Evolutionary conservation across 2,888 invertebrate genomes (phyloP).

Genomic region (Pandemis cinnamomeana): DNA sequence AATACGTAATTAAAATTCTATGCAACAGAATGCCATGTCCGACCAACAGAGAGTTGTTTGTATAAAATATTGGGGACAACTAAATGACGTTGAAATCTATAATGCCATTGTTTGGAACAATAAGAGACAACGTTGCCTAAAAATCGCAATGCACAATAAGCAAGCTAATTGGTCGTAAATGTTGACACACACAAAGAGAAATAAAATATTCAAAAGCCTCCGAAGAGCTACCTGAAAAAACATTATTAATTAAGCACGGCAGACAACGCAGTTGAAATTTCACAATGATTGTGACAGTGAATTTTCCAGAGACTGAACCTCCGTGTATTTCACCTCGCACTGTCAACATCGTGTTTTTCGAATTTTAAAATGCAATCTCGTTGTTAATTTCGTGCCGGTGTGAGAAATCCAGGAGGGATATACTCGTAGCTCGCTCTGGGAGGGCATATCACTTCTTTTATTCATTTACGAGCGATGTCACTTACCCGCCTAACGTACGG

Average conservation of each 20-base stretch:
- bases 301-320: constrained; percentile 17
- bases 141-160: background rate
- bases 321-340: constrained; percentile 18
- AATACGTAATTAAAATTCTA: background rate
- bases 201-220: constrained; percentile 6
- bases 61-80: background rate
- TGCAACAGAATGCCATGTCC: background rate
- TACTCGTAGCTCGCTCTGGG: constrained; percentile 2
- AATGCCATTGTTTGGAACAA: background rate
- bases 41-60: background rate
- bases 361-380: constrained; percentile 47
- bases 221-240: background rate
- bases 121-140: constrained; percentile 6
- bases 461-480: constrained; percentile 46
- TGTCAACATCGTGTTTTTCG: constrained; percentile 40
- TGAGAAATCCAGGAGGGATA: constrained; percentile 27
- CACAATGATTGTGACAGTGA: constrained; percentile 7
- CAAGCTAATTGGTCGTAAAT: constrained; percentile 13
- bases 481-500: constrained; percentile 31
- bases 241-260: constrained; percentile 13
- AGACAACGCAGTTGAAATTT: constrained; percentile 7
- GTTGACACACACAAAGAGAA: background rate
- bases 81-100: background rate
- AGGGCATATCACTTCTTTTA: constrained; percentile 44
- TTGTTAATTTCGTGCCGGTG: constrained; percentile 45